A percentile compares a stretch with the other conserved stretches of the same genome.
Evolutionary conservation across 1,140 invertebrate genomes (phyloP).

Genomic region (Drosophila biarmipes): DNA sequence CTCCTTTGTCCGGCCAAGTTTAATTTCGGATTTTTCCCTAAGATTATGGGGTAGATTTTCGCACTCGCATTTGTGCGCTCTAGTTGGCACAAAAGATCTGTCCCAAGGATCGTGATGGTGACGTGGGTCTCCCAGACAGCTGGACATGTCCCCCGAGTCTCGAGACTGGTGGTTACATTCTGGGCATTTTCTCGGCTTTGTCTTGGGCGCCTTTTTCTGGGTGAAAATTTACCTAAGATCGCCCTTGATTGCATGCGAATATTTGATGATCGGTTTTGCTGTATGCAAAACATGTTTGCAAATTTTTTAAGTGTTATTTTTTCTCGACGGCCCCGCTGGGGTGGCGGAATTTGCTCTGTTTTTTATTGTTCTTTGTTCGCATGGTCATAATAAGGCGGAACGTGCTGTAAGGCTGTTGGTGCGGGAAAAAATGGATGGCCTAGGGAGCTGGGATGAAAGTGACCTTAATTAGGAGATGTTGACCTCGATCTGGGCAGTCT

Average conservation of each 20-base stretch:
- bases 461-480: slow-evolving; percentile 61
- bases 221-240: slow-evolving; percentile 32
- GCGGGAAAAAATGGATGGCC: slow-evolving; percentile 18
- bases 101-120: slow-evolving; percentile 33
- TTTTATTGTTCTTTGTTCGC: slow-evolving; percentile 58
- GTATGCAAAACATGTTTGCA: slow-evolving; percentile 81
- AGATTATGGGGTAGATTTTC: slow-evolving; percentile 80
- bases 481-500: slow-evolving; percentile 43
- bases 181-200: slow-evolving; percentile 28
- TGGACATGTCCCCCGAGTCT: slow-evolving; percentile 37
- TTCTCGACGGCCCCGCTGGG: slow-evolving; percentile 23
- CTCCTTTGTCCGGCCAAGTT: slow-evolving; percentile 43
- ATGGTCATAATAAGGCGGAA: slow-evolving; percentile 74
- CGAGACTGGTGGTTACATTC: slow-evolving; percentile 47
- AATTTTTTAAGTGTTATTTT: slow-evolving; percentile 73
- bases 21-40: slow-evolving; percentile 51
- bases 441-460: slow-evolving; percentile 19
- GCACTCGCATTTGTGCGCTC: slow-evolving; percentile 62
- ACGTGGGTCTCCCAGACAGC: slow-evolving; percentile 60
- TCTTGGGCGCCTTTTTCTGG: slow-evolving; percentile 27
- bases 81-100: slow-evolving; percentile 52
- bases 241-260: slow-evolving; percentile 52
- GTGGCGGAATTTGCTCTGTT: slow-evolving; percentile 45
- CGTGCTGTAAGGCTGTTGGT: slow-evolving; percentile 46
- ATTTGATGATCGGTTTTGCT: slow-evolving; percentile 71